Evolutionary conservation across 2,888 invertebrate genomes (phyloP).

Genomic region (Terebella lapidaria): DNA sequence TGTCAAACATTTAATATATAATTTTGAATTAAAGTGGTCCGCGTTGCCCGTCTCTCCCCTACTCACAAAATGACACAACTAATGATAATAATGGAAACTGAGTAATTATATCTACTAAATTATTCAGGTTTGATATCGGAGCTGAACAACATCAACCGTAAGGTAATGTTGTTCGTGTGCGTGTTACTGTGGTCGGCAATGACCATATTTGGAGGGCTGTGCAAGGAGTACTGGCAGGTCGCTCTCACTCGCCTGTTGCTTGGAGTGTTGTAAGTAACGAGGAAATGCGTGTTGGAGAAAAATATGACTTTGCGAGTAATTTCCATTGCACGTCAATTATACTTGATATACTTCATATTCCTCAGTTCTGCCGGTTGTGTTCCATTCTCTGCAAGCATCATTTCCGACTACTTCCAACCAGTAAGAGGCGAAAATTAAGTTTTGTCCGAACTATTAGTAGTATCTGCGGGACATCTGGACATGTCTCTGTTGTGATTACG

Average conservation of each 20-base stretch:
- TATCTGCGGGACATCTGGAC: no score
- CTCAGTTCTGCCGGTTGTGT: conserved; percentile 20
- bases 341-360: not conserved
- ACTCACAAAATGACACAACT: not conserved
- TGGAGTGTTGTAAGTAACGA: conserved; percentile 16
- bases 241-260: conserved; percentile 15
- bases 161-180: conserved; percentile 8
- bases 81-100: not conserved
- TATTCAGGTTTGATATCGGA: conserved; percentile 14
- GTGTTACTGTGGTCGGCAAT: conserved; percentile 14
- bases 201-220: conserved; percentile 15
- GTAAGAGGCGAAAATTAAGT: no score
- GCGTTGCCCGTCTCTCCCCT: not conserved
- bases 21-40: not conserved
- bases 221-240: conserved; percentile 18
- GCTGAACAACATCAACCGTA: conserved; percentile 13
- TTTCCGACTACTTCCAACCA: conserved; percentile 14
- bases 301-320: not conserved
- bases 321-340: not conserved
- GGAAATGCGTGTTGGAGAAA: not conserved
- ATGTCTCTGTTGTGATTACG: no score
- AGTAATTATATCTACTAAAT: not conserved
- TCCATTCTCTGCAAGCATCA: conserved; percentile 19
- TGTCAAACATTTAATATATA: not conserved
- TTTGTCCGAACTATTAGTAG: no score